Evolutionary conservation across 2,888 invertebrate genomes (phyloP).

Genomic region (Drosophila atripex): DNA sequence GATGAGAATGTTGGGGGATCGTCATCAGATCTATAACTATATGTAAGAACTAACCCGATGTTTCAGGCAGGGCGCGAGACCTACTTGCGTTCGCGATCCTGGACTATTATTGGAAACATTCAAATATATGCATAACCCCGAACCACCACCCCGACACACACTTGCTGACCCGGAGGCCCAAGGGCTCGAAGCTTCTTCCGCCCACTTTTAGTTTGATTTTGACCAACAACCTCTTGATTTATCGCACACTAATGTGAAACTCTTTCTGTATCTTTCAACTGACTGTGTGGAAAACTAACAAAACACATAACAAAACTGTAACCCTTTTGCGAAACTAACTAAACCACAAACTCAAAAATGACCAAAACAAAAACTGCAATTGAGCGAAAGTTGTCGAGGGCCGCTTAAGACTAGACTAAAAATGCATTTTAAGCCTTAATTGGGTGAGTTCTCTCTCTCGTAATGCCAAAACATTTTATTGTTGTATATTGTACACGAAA

Average conservation of each 20-base stretch:
- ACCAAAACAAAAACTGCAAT: constrained; percentile 58
- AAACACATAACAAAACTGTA: constrained; percentile 36
- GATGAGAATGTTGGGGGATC: constrained; percentile 48
- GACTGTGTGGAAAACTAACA: constrained; percentile 48
- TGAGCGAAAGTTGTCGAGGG: constrained; percentile 79
- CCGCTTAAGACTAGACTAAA: constrained; percentile 75
- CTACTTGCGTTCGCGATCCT: constrained; percentile 31
- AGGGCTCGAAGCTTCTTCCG: constrained; percentile 6
- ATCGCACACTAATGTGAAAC: constrained; percentile 76
- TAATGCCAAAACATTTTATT: constrained; percentile 36
- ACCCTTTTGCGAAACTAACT: constrained; percentile 62
- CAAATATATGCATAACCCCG: constrained; percentile 4
- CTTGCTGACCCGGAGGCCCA: not conserved
- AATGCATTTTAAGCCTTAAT: constrained; percentile 73
- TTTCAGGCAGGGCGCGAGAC: constrained; percentile 15
- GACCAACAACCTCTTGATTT: constrained; percentile 29
- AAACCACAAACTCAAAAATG: constrained; percentile 37
- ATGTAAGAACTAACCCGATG: constrained; percentile 27
- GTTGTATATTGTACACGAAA: constrained; percentile 32
- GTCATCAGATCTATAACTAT: constrained; percentile 26
- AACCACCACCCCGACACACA: constrained; percentile 16
- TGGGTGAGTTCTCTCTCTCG: constrained; percentile 75
- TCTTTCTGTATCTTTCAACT: constrained; percentile 77
- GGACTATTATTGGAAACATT: constrained; percentile 3
- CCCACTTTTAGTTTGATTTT: constrained; percentile 15